These are phyloP conservation scores for Patella depressa DNA, from an alignment of 2,888 invertebrate species.

Conservation along the genomic window DNA sequence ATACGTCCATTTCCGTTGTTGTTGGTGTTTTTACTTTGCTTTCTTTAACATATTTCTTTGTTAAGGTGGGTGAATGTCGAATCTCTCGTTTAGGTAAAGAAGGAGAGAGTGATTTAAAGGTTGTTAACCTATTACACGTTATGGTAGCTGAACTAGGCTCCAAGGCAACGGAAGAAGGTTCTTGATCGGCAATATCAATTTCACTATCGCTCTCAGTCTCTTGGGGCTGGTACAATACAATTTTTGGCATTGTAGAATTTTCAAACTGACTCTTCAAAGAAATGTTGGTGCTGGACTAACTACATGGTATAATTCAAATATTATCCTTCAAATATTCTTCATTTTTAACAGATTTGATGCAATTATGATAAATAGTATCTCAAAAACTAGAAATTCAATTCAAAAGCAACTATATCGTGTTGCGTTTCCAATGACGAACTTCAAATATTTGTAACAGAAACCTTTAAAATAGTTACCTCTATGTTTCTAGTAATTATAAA, in stretches of 20 bases:
- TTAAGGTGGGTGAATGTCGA: not conserved
- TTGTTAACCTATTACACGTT: not conserved
- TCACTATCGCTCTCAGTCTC: not conserved
- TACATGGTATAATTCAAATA: no score
- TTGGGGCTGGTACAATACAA: not conserved
- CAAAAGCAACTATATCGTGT: no score
- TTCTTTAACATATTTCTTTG: not conserved
- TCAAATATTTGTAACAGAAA: no score
- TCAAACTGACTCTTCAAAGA: no score
- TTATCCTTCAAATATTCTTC: no score
- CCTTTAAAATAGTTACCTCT: no score
- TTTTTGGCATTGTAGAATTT: not conserved
- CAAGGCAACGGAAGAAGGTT: not conserved
- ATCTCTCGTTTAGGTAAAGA: not conserved
- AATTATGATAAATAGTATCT: no score
- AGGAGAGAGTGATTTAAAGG: not conserved
- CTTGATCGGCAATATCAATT: not conserved
- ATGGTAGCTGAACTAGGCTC: not conserved
- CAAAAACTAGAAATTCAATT: no score
- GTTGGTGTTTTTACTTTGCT: not conserved
- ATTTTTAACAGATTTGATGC: no score
- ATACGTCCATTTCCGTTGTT: slow-evolving; percentile 7
- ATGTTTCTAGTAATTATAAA: no score
- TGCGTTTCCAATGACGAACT: no score
- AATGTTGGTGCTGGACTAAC: no score